Base-by-base conservation (phyloP, 2,113 vertebrate species). In the Embiotoca jacksoni region DNA sequence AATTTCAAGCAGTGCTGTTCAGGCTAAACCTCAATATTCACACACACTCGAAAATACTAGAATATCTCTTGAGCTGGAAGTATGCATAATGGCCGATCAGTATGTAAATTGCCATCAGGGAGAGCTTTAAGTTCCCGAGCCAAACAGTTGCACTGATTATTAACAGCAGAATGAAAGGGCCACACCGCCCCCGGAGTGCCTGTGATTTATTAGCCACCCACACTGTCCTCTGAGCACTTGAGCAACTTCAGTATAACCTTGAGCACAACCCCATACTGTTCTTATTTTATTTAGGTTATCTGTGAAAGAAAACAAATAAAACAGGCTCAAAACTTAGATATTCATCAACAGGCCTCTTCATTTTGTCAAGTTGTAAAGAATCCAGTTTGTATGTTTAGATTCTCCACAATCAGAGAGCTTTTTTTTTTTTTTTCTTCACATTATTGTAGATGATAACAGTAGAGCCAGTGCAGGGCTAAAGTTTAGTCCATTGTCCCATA, bases 191-290 rank as follows among this genome's bases (percentile, higher is more conserved):
- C 54, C 50, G 32, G 66, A 84, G 75, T 74, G 81, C 60, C 72
- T 77, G 53, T 41, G 67, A 82, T 85, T 81, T 73, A 85, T 83
- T 64, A 87, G 41, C 73, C 83, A 72, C 80, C 81, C 72, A 82
- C 88, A 79, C 56, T 54, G 60, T 85, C 67, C 69, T 72, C 37
- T 7, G 64, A 30, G 37, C 64, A 71, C 53, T 81, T 39, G 33
- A 72, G 56, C 50, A 14, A 31, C 60, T 37, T 55, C 46, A 56
- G 50, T 47, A 4, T 63, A 63, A 36, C 58, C 65, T 41, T 64
- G 4, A 77, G 32, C 44, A 23, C 23, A 7, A 14, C 16, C 5
- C 0, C 39, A 49, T 7, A 41, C 60, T 52, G 36, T 76, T 60
- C 36, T 16, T 23, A 36, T 72, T 81, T 69, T 7, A 13, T 33